Evolutionary conservation across 2,797 vertebrate genomes (phyloP), one percentile per base, ranked within the genome.

Genomic region (Hybognathus amarus): DNA sequence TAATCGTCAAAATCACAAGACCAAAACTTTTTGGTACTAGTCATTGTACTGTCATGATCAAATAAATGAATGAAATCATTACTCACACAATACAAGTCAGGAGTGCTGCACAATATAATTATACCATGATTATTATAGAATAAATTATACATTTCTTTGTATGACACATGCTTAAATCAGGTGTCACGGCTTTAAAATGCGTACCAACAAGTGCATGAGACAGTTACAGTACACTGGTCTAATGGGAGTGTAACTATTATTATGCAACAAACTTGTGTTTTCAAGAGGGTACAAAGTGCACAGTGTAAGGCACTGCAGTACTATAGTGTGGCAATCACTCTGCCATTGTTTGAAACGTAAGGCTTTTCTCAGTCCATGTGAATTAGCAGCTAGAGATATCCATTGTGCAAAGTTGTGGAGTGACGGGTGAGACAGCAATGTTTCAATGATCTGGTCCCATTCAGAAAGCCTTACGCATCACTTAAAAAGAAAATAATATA

Each of bases 321-420:
- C 54, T 52, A 83, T 36, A 76, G 50, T 68, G 80, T 66, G 67
- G 20, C 40, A 64, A 73, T 59, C 36, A 2, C 73, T 80, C 69
- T 24, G 64, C 54, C n/a, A 24, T 20, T 36, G 20, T 67, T 64
- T 59, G 27, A 45, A 27, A 78, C 13, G 45, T 15, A 50, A 80
- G 77, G 78, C 45, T 4, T 77, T 71, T 77, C 69, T 75, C 69
- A 75, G 61, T 73, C 70, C 47, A 12, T 56, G 13, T 67, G 63
- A 54, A 56, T 81, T 85, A 87, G 86, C 86, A 87, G 80, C 68
- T 24, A 75, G 68, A 81, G 38, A 79, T 47, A 77, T 75, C 56
- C 42, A 18, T 15, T 83, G 81, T 86, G 78, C 79, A 74, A 78
- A 64, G 6, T 54, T 17, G 10, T 50, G 50, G 61, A 75, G 59